Evolutionary conservation across 2,888 invertebrate genomes (phyloP).

Genomic region (Caradrina kadenii): DNA sequence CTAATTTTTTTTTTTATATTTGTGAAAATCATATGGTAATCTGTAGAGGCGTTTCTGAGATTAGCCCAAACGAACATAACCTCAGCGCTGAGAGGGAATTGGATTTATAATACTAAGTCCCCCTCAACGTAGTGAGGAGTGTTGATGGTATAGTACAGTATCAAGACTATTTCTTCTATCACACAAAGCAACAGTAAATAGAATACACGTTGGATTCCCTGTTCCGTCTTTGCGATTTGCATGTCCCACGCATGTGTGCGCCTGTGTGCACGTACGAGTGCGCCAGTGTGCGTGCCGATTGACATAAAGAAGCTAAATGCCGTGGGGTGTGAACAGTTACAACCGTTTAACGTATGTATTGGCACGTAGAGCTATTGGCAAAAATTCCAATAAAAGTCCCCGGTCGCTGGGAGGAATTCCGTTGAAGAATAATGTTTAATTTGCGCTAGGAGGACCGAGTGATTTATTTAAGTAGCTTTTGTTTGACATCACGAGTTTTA

Average conservation of each 20-base stretch:
- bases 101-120: too few species aligned
- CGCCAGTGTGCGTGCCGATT: constrained; percentile 76
- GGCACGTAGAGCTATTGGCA: constrained; percentile 88
- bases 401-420: constrained; percentile 76
- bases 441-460: constrained; percentile 78
- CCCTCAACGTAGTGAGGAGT: too few species aligned
- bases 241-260: constrained; percentile 74
- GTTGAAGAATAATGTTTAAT: constrained; percentile 89
- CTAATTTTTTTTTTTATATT: too few species aligned
- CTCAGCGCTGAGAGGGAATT: too few species aligned
- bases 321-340: constrained; percentile 81
- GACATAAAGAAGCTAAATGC: constrained; percentile 87
- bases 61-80: too few species aligned
- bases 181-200: constrained; percentile 84
- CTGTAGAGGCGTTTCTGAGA: too few species aligned
- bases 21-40: too few species aligned
- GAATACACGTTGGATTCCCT: constrained; percentile 88
- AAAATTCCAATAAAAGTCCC: constrained; percentile 89
- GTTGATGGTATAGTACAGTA: constrained; percentile 59
- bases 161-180: constrained; percentile 68
- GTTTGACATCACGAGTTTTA: constrained; percentile 54
- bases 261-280: constrained; percentile 50
- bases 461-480: constrained; percentile 78
- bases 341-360: constrained; percentile 86
- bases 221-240: constrained; percentile 88